Evolutionary conservation across 2,797 vertebrate species (phyloP), one percentile per base, ranked within the genome.

Genomic region (Sebastes cheni): DNA sequence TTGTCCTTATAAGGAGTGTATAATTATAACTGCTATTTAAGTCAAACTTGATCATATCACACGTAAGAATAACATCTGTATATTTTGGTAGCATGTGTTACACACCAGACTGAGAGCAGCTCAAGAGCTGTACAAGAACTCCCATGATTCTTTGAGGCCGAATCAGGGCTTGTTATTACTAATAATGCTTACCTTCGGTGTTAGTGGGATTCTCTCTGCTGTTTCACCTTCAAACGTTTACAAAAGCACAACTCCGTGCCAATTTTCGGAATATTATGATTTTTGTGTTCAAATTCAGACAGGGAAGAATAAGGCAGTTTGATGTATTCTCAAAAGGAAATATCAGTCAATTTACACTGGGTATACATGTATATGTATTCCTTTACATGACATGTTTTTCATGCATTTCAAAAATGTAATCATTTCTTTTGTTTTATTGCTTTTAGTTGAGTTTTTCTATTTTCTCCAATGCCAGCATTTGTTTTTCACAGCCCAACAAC

Each of bases 1-100:
- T 56, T 34, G 32, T 59, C 83, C 86, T 84, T 91, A 83, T 86
- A 89, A 88, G 81, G 88, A 87, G 25, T 67, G 32, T 8, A 50
- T 80, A 25, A 86, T 83, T 85, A 67, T 12, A 73, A 80, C 66
- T 61, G 16, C 64, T 78, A 23, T 85, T 75, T 60, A 70, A 70
- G 64, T 84, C 79, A 20, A 60, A 60, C 68, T 69, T 76, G 59
- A 84, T 89, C 55, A 77, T 75, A 87, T 88, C 77, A 30, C 29
- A 73, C 30, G 25, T 80, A 78, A 67, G 23, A 91, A 77, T 70
- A 77, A 68, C 80, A 46, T 68, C 46, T 78, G 7, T 81, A 69
- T 79, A 65, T 80, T 75, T 67, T 60, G 34, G 52, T 42, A 27
- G 39, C 22, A 11, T 81, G 20, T 67, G 6, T 84, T 77, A 34